phyloP scores from a whole-genome alignment of 2,888 invertebrate species.

The Lysandra bellargus region DNA sequence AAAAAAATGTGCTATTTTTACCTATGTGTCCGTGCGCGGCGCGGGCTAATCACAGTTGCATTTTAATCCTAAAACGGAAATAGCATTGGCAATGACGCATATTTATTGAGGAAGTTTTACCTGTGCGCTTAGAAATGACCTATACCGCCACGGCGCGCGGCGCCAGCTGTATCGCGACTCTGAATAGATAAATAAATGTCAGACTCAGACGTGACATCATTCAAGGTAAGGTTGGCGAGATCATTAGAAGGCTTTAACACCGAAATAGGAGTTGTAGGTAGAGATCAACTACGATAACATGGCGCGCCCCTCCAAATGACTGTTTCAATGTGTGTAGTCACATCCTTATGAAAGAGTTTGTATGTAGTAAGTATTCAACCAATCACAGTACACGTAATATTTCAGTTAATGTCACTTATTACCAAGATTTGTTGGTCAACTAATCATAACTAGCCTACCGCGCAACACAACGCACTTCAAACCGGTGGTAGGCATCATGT shows the following conservation, averaged over 20 bases:
- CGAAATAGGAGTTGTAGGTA: not conserved
- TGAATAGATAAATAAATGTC: slow-evolving; percentile 23
- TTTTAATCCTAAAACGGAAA: slow-evolving; percentile 22
- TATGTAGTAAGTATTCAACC: too few relatives aligned
- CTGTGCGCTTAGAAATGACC: slow-evolving; percentile 24
- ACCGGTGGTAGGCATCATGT: too few relatives aligned
- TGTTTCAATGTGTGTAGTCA: too few relatives aligned
- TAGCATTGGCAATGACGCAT: slow-evolving; percentile 14
- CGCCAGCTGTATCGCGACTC: slow-evolving; percentile 9
- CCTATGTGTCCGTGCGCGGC: not conserved
- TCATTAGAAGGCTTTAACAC: slow-evolving; percentile 6
- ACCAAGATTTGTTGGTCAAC: too few relatives aligned
- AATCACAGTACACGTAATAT: too few relatives aligned
- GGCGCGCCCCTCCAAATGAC: too few relatives aligned
- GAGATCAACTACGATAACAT: too few relatives aligned
- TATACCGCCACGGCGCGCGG: too few relatives aligned
- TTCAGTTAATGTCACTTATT: too few relatives aligned
- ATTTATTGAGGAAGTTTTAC: slow-evolving; percentile 25
- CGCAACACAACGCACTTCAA: too few relatives aligned
- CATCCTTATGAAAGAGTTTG: too few relatives aligned
- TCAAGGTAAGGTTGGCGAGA: slow-evolving; percentile 22
- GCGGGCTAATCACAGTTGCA: not conserved
- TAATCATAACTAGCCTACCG: too few relatives aligned
- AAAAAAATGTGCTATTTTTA: not conserved
- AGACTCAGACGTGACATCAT: not conserved